Evolutionary conservation across 2,797 vertebrate genomes (phyloP), one percentile per base, ranked within the genome.

Genomic region (Pseudomugil tenellus): DNA sequence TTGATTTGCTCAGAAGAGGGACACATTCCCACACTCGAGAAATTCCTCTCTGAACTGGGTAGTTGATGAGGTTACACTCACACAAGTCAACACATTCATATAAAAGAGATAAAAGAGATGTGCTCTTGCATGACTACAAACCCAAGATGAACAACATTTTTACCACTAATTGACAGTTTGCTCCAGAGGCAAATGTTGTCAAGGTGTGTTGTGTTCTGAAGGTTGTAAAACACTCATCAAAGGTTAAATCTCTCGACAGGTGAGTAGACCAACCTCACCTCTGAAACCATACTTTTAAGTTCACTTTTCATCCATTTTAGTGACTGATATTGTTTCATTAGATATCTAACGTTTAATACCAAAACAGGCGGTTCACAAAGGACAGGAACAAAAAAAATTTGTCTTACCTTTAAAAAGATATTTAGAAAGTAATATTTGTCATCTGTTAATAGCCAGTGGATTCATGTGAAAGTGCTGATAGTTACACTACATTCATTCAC

Each of bases 1-100:
- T 37, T 75, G 39, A 58, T 71, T 61, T 55, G 58, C n/a, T 9
- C 31, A 41, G 53, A 58, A 10, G 59, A 76, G 62, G 70, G 25
- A 58, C 66, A 67, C 65, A 34, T 86, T 86, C 80, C 64, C 80
- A 70, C 77, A 81, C 80, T 74, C 84, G 89, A 77, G 80, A 79
- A 89, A 85, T 87, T 89, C 84, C 84, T 75, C 58, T 57, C 13
- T 16, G 34, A 39, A 67, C 66, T 56, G 28, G 25, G 60, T 34
- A 14, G 63, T 35, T 67, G 56, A 25, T 59, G 63, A 46, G 65
- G 59, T 19, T 7, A 52, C 67, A 55, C 78, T 58, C 66, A 69
- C 48, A 46, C 67, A 70, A 43, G 26, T 59, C 54, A 63, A 48
- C 39, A 46, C 9, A 1, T 53, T 76, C 70, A 79, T 67, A 68